Evolutionary conservation across 2,113 vertebrate species (phyloP).

Genomic region (Clarias gariepinus): DNA sequence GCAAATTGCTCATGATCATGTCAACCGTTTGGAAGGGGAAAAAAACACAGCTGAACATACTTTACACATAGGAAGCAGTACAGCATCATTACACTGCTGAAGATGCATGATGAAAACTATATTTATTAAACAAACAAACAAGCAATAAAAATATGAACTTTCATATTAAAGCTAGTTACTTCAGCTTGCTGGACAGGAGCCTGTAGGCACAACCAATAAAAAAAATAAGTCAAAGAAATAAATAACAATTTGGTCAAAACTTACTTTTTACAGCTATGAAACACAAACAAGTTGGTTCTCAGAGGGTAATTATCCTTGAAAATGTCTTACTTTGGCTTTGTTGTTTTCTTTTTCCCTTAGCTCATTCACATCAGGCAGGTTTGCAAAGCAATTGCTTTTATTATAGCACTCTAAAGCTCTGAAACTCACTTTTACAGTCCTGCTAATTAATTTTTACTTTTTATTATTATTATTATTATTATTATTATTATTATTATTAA

Average conservation of each 20-base stretch:
- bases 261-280: not conserved
- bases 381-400: constrained; percentile 8
- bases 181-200: not conserved
- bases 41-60: not conserved
- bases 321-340: not conserved
- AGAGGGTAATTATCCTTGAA: constrained; percentile 15
- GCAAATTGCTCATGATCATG: too few relatives aligned
- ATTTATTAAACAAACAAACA: not conserved
- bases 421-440: not conserved
- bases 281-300: not conserved
- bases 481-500: not conserved
- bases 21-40: too few relatives aligned
- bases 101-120: not conserved
- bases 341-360: not conserved
- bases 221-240: not conserved
- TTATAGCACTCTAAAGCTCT: not conserved
- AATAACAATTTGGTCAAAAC: not conserved
- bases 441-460: not conserved
- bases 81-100: not conserved
- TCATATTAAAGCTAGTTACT: not conserved
- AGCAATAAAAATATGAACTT: not conserved
- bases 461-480: too few relatives aligned
- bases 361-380: not conserved
- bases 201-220: not conserved
- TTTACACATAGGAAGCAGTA: not conserved